Percentiles rank a stretch among this genome's conserved stretches.
These are phyloP conservation scores for Tor tambroides DNA, from an alignment of 2,113 vertebrate genomes.

Conservation along the genomic window DNA sequence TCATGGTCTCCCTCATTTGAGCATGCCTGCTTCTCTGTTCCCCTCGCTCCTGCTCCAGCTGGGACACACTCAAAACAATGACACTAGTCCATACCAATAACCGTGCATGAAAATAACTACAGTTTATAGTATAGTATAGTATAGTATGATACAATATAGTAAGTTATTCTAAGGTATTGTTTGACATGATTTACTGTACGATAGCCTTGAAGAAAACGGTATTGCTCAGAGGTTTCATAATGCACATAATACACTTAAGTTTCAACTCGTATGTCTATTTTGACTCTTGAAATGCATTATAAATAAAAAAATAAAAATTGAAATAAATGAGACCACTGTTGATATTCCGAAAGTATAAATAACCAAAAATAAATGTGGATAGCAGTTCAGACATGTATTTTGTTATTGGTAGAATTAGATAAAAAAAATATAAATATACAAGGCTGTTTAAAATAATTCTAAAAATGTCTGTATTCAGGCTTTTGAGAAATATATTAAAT, in stretches of 20 bases:
- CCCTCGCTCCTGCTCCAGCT: slow-evolving; percentile 80
- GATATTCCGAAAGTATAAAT: not conserved
- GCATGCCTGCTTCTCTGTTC: slow-evolving; percentile 75
- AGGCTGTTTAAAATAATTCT: too few species aligned
- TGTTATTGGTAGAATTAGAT: not conserved
- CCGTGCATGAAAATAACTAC: not conserved
- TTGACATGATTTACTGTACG: not conserved
- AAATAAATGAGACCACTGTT: not conserved
- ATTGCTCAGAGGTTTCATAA: not conserved
- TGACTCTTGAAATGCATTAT: not conserved
- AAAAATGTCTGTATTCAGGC: too few species aligned
- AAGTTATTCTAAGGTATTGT: not conserved
- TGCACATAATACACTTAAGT: not conserved
- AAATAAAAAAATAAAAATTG: not conserved
- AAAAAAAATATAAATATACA: not conserved
- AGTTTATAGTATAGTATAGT: not conserved
- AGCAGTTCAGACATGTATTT: not conserved
- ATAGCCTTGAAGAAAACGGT: not conserved
- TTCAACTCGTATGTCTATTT: not conserved
- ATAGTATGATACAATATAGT: not conserved
- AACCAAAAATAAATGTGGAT: not conserved
- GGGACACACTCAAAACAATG: slow-evolving; percentile 18
- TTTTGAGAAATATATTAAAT: too few species aligned
- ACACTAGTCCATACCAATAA: not conserved
- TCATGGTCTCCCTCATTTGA: slow-evolving; percentile 74